Conservation (phyloP, 2,888 invertebrate species). For the Bimastos eiseni region DNA sequence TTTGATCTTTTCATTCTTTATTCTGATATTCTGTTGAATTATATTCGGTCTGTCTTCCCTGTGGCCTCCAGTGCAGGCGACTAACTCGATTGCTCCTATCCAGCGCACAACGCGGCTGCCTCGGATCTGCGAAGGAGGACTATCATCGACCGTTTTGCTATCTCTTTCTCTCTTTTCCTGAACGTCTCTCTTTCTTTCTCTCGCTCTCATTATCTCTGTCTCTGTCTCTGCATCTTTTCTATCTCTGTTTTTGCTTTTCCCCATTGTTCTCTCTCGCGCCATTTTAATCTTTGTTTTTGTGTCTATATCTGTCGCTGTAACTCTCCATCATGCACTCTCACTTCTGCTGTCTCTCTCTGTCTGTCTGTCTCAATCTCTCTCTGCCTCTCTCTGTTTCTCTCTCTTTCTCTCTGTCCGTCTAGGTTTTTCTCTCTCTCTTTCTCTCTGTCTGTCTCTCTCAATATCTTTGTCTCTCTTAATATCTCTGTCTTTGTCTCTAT, state of each 20-base stretch:
- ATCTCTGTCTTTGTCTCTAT: too few relatives aligned
- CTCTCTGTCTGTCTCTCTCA: neutral
- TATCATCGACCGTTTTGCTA: neutral
- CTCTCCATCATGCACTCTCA: neutral
- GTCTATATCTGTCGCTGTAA: neutral
- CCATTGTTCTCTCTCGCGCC: neutral
- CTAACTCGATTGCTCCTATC: neutral
- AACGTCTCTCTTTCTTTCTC: neutral
- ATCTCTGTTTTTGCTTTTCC: neutral
- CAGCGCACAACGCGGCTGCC: neutral
- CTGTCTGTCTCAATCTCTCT: neutral
- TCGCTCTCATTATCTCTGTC: conserved; percentile 9
- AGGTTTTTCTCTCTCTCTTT: neutral
- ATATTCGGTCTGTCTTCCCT: neutral
- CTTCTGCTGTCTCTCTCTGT: neutral
- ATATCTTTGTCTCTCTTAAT: neutral
- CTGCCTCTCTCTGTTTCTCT: neutral
- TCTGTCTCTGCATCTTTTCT: neutral
- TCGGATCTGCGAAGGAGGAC: neutral
- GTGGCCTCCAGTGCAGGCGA: neutral
- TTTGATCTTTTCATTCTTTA: conserved; percentile 4
- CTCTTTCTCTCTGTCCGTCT: neutral
- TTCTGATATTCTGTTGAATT: neutral
- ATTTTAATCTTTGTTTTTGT: neutral
- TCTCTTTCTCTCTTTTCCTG: neutral